phyloP scores from a whole-genome alignment of 2,797 vertebrate species.

The Acridotheres tristis region DNA sequence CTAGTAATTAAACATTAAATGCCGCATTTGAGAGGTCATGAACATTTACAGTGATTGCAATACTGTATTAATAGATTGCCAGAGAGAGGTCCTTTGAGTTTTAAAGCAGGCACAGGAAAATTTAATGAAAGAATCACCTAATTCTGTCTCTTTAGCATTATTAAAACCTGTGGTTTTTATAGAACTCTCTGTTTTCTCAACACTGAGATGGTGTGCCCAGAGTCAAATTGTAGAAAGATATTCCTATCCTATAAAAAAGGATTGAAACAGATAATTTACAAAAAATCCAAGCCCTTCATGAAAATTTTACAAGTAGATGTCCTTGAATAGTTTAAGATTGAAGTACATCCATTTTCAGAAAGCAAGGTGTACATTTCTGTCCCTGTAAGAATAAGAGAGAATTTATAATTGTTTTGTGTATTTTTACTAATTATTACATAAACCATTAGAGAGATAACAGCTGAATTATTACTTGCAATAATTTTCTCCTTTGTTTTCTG shows the following conservation, averaged over 20 bases:
- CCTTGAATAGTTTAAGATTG: neutral
- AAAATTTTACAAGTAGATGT: neutral
- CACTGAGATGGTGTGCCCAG: neutral
- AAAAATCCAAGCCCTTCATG: neutral
- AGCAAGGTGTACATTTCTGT: neutral
- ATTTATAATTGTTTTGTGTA: neutral
- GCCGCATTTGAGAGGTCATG: neutral
- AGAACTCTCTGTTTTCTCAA: neutral
- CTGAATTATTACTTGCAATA: neutral
- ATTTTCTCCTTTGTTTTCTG: neutral
- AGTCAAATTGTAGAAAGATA: neutral
- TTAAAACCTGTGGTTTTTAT: neutral
- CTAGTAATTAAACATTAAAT: conserved; percentile 13
- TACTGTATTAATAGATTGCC: neutral
- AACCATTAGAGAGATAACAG: neutral
- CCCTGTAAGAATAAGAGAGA: neutral
- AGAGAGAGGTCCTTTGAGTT: neutral
- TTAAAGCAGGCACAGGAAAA: neutral
- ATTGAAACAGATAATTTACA: neutral
- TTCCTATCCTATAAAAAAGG: neutral
- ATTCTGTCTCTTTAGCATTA: neutral
- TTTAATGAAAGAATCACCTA: neutral
- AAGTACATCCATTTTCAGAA: neutral
- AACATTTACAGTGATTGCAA: neutral
- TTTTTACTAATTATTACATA: neutral